phyloP scores from a whole-genome alignment of 2,797 vertebrate species.

The Poliocrania exsul region DNA sequence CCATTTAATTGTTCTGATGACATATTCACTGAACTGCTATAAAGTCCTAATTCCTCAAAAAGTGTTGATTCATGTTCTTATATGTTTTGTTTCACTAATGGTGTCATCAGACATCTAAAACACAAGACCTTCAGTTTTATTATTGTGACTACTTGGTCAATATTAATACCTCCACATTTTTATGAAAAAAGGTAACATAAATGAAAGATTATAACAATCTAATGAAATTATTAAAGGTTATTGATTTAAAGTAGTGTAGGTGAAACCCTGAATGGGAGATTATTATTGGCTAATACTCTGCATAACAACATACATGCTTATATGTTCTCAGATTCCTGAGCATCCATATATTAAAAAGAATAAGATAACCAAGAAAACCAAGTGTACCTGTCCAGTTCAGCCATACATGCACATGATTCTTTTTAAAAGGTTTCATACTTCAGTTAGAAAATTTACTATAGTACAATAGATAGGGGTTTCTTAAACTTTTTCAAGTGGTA shows the following conservation, averaged over 20 bases:
- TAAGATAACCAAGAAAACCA: not conserved
- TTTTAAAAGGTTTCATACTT: too few species aligned
- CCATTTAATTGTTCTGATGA: not conserved
- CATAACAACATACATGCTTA: not conserved
- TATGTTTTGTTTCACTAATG: not conserved
- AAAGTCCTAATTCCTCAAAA: not conserved
- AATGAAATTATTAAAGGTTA: not conserved
- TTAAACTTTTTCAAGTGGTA: not conserved
- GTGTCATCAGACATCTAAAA: not conserved
- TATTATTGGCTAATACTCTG: not conserved
- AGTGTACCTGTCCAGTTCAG: not conserved
- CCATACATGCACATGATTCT: not conserved
- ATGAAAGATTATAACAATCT: not conserved
- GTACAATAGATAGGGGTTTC: not conserved
- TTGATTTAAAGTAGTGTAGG: not conserved
- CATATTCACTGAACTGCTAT: not conserved
- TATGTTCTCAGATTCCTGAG: not conserved
- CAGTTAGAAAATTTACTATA: too few species aligned
- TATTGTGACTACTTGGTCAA: not conserved
- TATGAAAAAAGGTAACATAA: not conserved
- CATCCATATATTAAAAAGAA: not conserved
- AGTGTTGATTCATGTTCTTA: not conserved
- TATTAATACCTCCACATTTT: not conserved
- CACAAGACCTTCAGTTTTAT: not conserved
- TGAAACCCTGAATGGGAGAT: not conserved